Percentiles rank a stretch among this genome's conserved stretches.
Evolutionary conservation across 2,113 vertebrate species (phyloP).

Genomic region (Erythrolamprus reginae): DNA sequence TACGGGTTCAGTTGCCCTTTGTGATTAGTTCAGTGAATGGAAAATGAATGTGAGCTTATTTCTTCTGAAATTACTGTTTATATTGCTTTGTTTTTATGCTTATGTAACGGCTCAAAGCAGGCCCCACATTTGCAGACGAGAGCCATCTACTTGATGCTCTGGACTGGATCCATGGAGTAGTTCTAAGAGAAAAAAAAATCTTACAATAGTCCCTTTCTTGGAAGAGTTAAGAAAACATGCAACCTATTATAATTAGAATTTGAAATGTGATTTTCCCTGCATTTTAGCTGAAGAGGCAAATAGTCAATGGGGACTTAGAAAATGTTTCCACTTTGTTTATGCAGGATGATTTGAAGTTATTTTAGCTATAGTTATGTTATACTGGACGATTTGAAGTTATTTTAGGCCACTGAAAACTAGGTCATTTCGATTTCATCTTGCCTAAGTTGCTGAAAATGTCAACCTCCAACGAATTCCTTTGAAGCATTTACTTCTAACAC

Average conservation of each 20-base stretch:
- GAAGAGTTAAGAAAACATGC: not conserved
- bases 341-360: not conserved
- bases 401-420: not conserved
- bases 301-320: not conserved
- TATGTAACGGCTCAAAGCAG: not conserved
- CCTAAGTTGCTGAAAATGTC: not conserved
- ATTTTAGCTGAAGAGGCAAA: not conserved
- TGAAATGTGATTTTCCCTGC: not conserved
- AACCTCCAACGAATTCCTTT: not conserved
- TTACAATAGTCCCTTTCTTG: no score
- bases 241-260: not conserved
- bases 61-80: not conserved
- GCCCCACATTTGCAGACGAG: not conserved
- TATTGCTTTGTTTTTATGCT: not conserved
- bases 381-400: not conserved
- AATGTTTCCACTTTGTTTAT: not conserved
- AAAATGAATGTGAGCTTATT: not conserved
- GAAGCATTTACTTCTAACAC: not conserved
- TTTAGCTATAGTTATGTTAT: not conserved
- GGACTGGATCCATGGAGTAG: not conserved
- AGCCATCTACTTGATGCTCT: not conserved
- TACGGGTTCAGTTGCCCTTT: no score
- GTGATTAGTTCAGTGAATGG: not conserved
- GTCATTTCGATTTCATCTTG: not conserved
- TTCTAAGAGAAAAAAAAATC: not conserved